Base-by-base conservation (phyloP, 2,797 vertebrate genomes). In the Rhinogobio ventralis region DNA sequence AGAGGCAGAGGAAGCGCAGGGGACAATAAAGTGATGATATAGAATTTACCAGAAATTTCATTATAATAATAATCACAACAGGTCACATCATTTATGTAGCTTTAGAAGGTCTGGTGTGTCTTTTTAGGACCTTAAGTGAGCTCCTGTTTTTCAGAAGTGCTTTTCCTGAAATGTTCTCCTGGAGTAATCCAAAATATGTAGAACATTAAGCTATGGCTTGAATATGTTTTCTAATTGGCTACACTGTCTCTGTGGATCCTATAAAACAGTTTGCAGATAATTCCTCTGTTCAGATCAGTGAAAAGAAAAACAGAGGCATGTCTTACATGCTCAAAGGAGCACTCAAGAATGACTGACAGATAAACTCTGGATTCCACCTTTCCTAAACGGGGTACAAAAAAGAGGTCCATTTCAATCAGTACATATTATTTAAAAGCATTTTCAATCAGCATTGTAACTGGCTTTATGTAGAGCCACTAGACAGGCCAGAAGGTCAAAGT, bases 401-500 rank as follows among this genome's bases (percentile, higher is more conserved):
- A 67, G 64, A 82, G 69, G 78, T 80, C 30, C 30, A 85, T 83
- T 86, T 84, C 67, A 66, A 81, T 87, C 86, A 79, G 42, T 78
- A 17, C 60, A 73, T 82, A 69, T 39, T 82, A 84, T 72, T 62
- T 79, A 23, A 78, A 36, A 66, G 49, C 51, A 60, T 74, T 87
- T 85, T 79, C 79, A 85, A 82, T 87, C 81, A 66, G 73, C 57
- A 30, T 84, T 81, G 82, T 80, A 80, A 83, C 82, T 49, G 39
- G 73, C 71, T 84, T 81, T 69, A 75, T 79, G 85, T 62, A 72
- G 76, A 86, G 79, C 72, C 28, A 73, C 77, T 83, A 66, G 57
- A 75, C 36, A 75, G 69, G 78, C 71, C 60, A 80, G 77, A 75
- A 82, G 81, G 57, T 28, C 30, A 82, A 39, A 69, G 62, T 55